Conservation (phyloP, 2,113 vertebrate species). For the Anolis sagrei region DNA sequence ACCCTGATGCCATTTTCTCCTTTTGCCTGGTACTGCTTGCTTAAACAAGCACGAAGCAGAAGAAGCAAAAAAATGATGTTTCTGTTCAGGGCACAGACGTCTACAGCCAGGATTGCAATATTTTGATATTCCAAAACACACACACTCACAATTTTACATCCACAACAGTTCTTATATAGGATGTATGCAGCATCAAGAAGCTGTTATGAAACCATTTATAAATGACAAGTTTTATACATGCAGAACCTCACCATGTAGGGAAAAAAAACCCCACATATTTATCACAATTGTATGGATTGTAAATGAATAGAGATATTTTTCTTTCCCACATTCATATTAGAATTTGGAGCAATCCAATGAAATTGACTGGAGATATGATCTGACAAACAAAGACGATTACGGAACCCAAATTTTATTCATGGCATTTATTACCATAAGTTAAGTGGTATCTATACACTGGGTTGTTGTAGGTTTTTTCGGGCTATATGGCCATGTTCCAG, state of each 20-base stretch:
- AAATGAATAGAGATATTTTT: neutral
- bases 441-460: no score
- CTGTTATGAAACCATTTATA: neutral
- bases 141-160: neutral
- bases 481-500: no score
- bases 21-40: neutral
- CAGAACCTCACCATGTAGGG: neutral
- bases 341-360: neutral
- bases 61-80: neutral
- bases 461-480: no score
- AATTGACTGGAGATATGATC: neutral
- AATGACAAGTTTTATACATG: neutral
- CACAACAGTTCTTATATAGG: neutral
- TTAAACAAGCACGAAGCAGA: neutral
- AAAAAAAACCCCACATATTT: slow-evolving; percentile 3
- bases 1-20: neutral
- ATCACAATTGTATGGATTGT: neutral
- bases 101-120: neutral
- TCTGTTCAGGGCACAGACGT: neutral
- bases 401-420: neutral
- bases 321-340: neutral
- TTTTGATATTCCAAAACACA: neutral
- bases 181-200: neutral
- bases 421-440: neutral
- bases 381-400: neutral